Conservation (phyloP, 2,113 vertebrate species). For the Hippocampus zosterae region DNA sequence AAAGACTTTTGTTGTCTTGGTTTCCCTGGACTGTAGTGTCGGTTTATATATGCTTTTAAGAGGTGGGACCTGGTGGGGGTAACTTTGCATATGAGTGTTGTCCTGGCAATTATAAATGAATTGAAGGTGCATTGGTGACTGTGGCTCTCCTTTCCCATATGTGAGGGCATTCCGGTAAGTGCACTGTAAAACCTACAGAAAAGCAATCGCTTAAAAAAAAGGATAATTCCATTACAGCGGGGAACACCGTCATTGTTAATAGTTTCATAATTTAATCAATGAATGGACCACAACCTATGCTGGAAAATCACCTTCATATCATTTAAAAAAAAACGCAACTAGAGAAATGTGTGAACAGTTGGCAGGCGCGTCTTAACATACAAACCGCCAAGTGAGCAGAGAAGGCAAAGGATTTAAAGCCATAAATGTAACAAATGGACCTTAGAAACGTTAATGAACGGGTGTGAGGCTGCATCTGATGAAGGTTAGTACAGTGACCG, state of each 20-base stretch:
- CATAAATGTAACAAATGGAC: neutral
- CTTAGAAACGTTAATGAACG: neutral
- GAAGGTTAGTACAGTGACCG: constrained; percentile 46
- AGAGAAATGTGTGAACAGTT: neutral
- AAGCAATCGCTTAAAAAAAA: no score
- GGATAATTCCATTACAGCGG: no score
- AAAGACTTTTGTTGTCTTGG: no score
- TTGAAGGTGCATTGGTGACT: neutral
- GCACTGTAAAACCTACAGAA: neutral
- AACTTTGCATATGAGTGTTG: neutral
- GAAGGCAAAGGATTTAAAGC: neutral
- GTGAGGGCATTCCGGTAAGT: neutral
- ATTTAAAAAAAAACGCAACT: neutral
- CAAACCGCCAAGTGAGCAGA: neutral
- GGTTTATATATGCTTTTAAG: neutral
- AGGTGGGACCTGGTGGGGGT: neutral
- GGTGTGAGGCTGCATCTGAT: constrained; percentile 1
- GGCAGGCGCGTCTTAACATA: neutral
- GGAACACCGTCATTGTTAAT: neutral
- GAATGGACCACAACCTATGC: neutral
- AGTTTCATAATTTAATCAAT: neutral
- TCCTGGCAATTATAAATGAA: neutral
- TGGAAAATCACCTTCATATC: neutral
- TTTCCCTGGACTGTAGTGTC: neutral
- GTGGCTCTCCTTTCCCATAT: neutral